A percentile compares a stretch with the other conserved stretches of the same genome.
Conservation (phyloP, 2,797 vertebrate species). For the Novumbra hubbsi region DNA sequence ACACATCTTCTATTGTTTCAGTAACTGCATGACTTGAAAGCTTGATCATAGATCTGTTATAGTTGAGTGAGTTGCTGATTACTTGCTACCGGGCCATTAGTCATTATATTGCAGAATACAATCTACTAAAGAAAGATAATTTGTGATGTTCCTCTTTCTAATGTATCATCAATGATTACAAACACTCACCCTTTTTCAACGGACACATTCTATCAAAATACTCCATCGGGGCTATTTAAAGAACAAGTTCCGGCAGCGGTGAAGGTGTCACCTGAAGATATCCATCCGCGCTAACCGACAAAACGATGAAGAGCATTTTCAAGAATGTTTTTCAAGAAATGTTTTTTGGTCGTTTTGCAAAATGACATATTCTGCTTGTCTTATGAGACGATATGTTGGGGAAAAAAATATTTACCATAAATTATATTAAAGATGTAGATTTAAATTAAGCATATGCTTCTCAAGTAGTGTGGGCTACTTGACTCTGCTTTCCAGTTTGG, state of each 20-base stretch:
- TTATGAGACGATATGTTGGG: neutral
- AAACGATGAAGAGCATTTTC: constrained; percentile 20
- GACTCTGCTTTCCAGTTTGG: neutral
- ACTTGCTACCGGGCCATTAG: neutral
- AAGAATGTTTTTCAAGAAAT: neutral
- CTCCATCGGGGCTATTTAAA: constrained; percentile 82
- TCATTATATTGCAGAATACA: neutral
- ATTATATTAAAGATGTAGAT: neutral
- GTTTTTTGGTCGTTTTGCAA: neutral
- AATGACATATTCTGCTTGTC: neutral
- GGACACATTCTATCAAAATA: constrained; percentile 23
- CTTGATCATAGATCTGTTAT: neutral
- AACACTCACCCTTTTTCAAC: neutral
- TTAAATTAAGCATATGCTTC: neutral
- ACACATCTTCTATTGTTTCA: neutral
- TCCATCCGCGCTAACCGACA: constrained; percentile 82
- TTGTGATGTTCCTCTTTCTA: neutral
- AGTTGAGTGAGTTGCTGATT: neutral
- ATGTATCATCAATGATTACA: constrained; percentile 3
- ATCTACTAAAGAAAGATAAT: neutral
- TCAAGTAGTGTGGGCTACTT: neutral
- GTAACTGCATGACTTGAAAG: neutral
- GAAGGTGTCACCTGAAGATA: constrained; percentile 87
- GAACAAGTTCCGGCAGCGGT: constrained; percentile 81
- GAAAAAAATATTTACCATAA: neutral